Evolutionary conservation across 2,888 invertebrate species (phyloP), one percentile per base, ranked within the genome.

Genomic region (Ectobius pallidus): DNA sequence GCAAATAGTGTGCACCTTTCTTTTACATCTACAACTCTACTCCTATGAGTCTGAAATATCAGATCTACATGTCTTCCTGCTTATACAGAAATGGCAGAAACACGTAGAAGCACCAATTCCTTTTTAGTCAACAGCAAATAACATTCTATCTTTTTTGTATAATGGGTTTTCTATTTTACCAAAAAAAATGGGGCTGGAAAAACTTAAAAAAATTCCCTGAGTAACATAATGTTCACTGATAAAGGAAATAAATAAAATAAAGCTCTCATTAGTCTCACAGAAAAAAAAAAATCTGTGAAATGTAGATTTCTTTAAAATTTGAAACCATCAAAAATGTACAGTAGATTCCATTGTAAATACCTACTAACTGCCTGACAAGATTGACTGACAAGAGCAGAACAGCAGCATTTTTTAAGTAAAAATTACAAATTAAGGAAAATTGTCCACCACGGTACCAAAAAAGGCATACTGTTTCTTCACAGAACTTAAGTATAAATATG

Each of bases 211-310:
- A 65, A 22, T 16, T 65, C 65, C 46, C 44, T 44, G 65, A 65
- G 65, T 65, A 65, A 65, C 65, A 46, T n/a, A 65, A 65, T 65
- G 30, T n/a, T 46, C 30, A 61, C 20, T 22, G n/a, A 44, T 42
- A 27, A 44, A 27, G 27, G n/a, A 22, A 18, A 44, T 11, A 44
- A 46, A 30, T 18, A 65, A 16, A 58, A 58, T 58, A 1, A 58
- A 58, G n/a, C 30, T 58, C n/a, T 16, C 30, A 58, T 55, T 9
- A 3, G 2, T 25, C 14, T 55, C 22, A 6, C 2, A 22, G 27
- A 14, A n/a, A 22, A 52, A 52, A n/a, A 0, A 30, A 30, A 25
- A 2, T 58, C 16, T 30, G 16, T 30, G 58, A 55, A 55, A 20
- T 55, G 46, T 46, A 11, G n/a, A 11, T 46, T 46, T n/a, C 46